These are phyloP conservation scores for Leuciscus waleckii DNA, from an alignment of 2,797 vertebrate genomes.

Conservation along the genomic window DNA sequence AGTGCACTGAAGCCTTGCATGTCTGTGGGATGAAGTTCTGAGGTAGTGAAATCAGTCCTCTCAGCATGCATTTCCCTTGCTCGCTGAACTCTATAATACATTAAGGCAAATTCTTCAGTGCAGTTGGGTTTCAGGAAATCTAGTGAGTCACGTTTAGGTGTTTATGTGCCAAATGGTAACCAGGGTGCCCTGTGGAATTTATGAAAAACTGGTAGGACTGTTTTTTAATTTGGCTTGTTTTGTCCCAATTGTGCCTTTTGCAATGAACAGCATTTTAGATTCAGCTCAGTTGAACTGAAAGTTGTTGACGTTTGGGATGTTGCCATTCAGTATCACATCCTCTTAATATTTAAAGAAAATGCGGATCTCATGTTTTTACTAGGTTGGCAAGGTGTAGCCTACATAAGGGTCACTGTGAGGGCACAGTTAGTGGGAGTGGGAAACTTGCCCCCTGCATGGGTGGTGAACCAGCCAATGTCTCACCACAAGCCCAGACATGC, in stretches of 20 bases:
- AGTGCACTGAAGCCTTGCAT: constrained; percentile 53
- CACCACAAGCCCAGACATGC: constrained; percentile 71
- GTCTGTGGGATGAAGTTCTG: constrained; percentile 41
- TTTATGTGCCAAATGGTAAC: neutral
- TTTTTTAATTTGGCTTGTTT: neutral
- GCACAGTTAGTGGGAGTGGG: constrained; percentile 58
- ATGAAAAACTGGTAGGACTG: neutral
- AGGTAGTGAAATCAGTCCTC: constrained; percentile 51
- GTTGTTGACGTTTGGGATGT: neutral
- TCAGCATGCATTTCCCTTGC: constrained; percentile 55
- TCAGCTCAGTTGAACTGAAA: neutral
- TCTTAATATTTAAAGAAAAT: neutral
- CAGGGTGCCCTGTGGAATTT: neutral
- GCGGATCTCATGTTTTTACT: neutral
- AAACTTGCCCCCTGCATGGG: constrained; percentile 54
- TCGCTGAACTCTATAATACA: constrained; percentile 9
- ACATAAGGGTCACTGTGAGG: constrained; percentile 57
- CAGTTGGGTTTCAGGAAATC: constrained; percentile 17
- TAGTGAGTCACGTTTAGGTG: neutral
- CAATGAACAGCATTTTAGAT: constrained; percentile 3
- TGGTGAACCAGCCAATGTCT: constrained; percentile 64
- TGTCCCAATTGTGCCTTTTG: neutral
- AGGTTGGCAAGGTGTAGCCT: constrained; percentile 5
- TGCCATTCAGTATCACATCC: constrained; percentile 22
- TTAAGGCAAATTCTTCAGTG: constrained; percentile 27